Evolutionary conservation across 2,113 vertebrate species (phyloP).

Genomic region (Gymnogyps californianus): DNA sequence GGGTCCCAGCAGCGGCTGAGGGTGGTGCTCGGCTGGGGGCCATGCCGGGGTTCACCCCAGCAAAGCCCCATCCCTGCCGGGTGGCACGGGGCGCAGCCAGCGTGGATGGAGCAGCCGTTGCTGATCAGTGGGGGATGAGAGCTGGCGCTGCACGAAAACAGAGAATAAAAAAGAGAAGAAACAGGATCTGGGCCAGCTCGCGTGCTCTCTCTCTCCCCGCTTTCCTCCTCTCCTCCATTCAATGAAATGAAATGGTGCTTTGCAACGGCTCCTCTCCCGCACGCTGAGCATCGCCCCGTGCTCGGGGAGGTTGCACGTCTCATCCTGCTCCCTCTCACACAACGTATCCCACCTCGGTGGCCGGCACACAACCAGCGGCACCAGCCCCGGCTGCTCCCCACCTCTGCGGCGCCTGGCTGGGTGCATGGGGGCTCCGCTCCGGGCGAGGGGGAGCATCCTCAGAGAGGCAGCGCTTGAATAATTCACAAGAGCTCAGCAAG

Average conservation of each 20-base stretch:
- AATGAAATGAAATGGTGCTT: neutral
- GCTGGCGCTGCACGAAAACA: neutral
- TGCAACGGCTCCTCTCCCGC: neutral
- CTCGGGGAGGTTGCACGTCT: neutral
- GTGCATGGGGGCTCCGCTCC: neutral
- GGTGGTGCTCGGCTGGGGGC: neutral
- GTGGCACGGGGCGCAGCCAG: neutral
- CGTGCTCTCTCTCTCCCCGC: neutral
- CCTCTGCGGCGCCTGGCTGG: accelerated
- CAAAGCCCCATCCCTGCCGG: neutral
- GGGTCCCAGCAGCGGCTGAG: neutral
- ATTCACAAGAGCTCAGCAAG: neutral
- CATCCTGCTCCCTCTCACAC: neutral
- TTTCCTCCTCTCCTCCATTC: neutral
- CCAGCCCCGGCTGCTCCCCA: neutral
- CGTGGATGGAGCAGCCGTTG: neutral
- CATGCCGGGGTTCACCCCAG: neutral
- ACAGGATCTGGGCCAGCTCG: constrained; percentile 1
- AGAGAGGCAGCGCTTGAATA: neutral
- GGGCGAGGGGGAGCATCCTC: neutral
- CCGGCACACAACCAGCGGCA: accelerated
- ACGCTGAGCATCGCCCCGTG: neutral
- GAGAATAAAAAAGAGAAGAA: neutral
- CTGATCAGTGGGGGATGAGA: neutral
- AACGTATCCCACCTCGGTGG: accelerated